Evolutionary conservation across 2,113 vertebrate species (phyloP).

Genomic region (Aptenodytes patagonicus): DNA sequence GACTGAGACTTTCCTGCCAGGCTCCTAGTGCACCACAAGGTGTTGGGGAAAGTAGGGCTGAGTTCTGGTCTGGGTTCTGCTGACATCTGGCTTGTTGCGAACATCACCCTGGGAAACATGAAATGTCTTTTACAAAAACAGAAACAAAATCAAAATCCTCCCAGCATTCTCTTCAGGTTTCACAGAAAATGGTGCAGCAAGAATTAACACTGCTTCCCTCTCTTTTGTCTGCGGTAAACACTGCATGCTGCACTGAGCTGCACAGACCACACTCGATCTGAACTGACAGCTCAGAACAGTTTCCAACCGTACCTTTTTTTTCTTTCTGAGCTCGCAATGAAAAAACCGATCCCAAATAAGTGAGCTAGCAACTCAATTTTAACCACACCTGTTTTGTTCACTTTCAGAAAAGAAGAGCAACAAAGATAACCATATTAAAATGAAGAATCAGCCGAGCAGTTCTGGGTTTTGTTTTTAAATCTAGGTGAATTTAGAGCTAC

Average conservation of each 20-base stretch:
- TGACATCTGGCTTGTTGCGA: neutral
- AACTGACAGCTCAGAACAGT: slow-evolving; percentile 30
- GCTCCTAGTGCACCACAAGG: neutral
- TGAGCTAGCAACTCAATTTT: neutral
- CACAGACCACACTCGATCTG: neutral
- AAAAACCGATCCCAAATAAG: neutral
- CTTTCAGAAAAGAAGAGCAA: neutral
- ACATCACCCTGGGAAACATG: neutral
- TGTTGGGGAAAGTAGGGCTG: neutral
- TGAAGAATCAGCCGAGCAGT: neutral
- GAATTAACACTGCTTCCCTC: neutral
- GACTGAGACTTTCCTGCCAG: neutral
- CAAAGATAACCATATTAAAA: neutral
- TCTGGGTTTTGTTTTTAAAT: neutral
- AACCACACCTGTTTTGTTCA: neutral
- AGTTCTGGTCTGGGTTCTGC: neutral
- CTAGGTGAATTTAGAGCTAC: neutral
- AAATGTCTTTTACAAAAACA: neutral
- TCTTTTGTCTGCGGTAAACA: slow-evolving; percentile 14
- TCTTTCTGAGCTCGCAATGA: neutral
- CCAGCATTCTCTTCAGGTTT: neutral
- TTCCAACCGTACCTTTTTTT: neutral
- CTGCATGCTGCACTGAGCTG: neutral
- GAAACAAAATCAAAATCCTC: neutral
- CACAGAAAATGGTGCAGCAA: neutral